Base-by-base conservation (phyloP, 2,888 invertebrate species). In the Leptinotarsa juncta region DNA sequence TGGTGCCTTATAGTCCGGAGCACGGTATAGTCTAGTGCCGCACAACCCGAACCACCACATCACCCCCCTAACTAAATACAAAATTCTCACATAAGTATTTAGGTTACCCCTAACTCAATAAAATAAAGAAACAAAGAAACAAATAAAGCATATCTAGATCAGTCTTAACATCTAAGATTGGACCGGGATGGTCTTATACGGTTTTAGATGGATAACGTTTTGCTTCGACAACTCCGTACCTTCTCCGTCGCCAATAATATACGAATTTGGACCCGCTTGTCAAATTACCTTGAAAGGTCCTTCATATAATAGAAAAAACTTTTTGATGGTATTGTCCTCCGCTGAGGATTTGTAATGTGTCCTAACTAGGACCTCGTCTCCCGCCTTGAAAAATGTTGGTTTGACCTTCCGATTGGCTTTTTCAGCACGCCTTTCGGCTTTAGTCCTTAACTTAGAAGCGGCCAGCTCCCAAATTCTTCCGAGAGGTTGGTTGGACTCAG, bases 301-400 rank as follows among this genome's bases (percentile, higher is more conserved):
- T 16, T 16, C 48, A 72, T 67, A 72, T n/a, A 72, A 49, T n/a
- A 67, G 23, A 14, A 72, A 57, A n/a, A 67, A 67, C 50, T 72
- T 72, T 26, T 67, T 55, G 14, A 67, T 72, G 32, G 55, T 53
- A 10, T n/a, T 67, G 50, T 57, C 18, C 15, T 67, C 67, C 20
- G 60, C 62, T 10, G 62, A 72, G 10, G 49, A 72, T 16, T 42
- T 16, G 4, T n/a, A 48, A 15, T 72, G 72, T 4, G 57, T 57
- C 2, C 67, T 18, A 0, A 67, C 72, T 15, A 72, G n/a, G 1
- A 72, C 67, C 20, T 67, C 1, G 57, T 72, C 72, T 7, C 71
- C 71, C 0, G 2, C 0, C 12, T 65, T 65, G 16, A 26, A 65
- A 23, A 5, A 16, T 23, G 23, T n/a, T 2, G 65, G 65, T 7